Evolutionary conservation across 2,797 vertebrate species (phyloP).

Genomic region (Rhynchonycteris naso): DNA sequence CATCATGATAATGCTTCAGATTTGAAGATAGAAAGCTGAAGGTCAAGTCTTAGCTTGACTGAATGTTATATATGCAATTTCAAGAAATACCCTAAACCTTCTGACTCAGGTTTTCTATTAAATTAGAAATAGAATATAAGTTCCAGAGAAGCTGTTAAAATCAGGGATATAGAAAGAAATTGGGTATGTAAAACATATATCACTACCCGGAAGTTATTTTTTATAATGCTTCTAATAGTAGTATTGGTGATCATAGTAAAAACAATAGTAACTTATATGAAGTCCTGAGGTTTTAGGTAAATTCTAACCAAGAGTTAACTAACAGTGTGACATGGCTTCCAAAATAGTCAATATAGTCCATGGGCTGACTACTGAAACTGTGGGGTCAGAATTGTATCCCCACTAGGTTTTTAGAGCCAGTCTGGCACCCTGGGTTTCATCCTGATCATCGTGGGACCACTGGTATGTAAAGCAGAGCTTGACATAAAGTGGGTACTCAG

Average conservation of each 20-base stretch:
- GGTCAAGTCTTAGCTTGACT: neutral
- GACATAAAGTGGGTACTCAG: neutral
- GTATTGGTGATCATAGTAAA: neutral
- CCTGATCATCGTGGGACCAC: neutral
- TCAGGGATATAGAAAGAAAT: neutral
- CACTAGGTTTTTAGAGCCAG: neutral
- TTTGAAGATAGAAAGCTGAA: neutral
- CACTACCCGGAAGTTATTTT: neutral
- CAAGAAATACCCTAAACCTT: neutral
- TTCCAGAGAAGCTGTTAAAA: constrained; percentile 15
- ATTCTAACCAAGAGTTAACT: constrained; percentile 19
- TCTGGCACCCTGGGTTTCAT: neutral
- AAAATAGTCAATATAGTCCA: neutral
- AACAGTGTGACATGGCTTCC: neutral
- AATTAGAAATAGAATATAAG: constrained; percentile 18
- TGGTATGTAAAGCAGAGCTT: neutral
- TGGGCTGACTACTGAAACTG: neutral
- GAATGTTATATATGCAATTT: neutral
- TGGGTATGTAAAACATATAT: neutral
- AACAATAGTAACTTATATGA: neutral
- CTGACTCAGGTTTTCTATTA: neutral
- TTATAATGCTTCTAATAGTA: neutral
- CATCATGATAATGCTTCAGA: neutral
- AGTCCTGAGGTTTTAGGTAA: neutral
- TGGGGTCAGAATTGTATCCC: neutral